Evolutionary conservation across 2,888 invertebrate genomes (phyloP).

Genomic region (Diabrotica balteata): DNA sequence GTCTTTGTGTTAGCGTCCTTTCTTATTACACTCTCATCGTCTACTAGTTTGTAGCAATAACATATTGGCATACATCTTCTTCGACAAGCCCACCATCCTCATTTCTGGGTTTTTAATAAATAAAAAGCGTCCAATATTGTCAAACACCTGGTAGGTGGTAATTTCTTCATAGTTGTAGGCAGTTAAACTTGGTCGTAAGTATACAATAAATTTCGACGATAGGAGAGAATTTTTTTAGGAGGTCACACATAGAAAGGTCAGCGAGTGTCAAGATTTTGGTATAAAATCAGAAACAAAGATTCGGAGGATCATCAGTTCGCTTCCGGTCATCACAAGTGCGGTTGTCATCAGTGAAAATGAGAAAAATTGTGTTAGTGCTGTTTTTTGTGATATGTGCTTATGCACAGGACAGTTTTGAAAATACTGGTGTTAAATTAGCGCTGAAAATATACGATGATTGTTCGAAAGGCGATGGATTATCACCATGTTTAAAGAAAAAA

Average conservation of each 20-base stretch:
- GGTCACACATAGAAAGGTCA: slow-evolving; percentile 58
- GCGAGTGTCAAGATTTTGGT: slow-evolving; percentile 46
- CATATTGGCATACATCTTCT: too few species aligned
- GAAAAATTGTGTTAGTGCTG: slow-evolving; percentile 55
- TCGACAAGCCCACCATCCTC: too few species aligned
- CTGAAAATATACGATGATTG: slow-evolving; percentile 82
- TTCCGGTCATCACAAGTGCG: slow-evolving; percentile 43
- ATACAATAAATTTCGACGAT: slow-evolving; percentile 13
- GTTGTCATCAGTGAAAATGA: slow-evolving; percentile 38
- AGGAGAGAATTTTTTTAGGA: slow-evolving; percentile 45
- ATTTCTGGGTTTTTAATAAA: too few species aligned
- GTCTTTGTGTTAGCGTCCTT: too few species aligned
- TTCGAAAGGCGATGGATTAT: slow-evolving; percentile 71
- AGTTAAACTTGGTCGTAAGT: too few species aligned
- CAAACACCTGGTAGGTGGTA: too few species aligned
- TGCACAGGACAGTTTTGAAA: slow-evolving; percentile 56
- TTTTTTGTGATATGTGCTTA: slow-evolving; percentile 51
- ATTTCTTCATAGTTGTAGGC: too few species aligned
- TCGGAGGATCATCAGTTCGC: slow-evolving; percentile 54
- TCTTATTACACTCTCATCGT: too few species aligned
- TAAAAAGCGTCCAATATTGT: too few species aligned
- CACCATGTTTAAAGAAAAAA: slow-evolving; percentile 82
- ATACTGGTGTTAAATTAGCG: slow-evolving; percentile 70
- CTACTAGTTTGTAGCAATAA: too few species aligned
- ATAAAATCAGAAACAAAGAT: slow-evolving; percentile 56